Base-by-base conservation (phyloP, 2,797 vertebrate species). In the Emydoidea blandingii region DNA sequence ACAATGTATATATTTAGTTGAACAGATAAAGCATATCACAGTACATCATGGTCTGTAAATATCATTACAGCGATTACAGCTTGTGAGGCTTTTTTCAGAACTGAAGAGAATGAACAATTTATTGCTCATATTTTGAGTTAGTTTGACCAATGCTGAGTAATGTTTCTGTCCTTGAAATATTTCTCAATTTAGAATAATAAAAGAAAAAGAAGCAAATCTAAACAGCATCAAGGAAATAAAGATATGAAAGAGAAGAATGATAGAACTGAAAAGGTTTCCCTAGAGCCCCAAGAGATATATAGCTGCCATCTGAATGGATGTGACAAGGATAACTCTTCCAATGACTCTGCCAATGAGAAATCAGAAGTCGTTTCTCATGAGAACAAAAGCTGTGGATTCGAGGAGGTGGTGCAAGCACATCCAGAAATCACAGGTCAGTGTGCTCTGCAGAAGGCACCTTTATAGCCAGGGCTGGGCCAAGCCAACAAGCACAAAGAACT, bases 121-220 rank as follows among this genome's bases (percentile, higher is more conserved):
- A 78, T n/a, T 95, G 49, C 47, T 90, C 72, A 3, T 88, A 15
- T 87, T 86, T 65, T 83, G 79, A 82, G 21, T 85, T 83, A 85
- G 18, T 53, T n/a, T 19, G 15, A 85, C 53, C 74, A 88, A 6
- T 31, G 80, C 27, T 52, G n/a, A 95, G 44, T 94, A 41, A 62
- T 54, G 12, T 81, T 54, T 84, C 62, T 87, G 29, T 90, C 96
- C 47, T 89, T 37, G 86, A 5, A 2, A 62, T 90, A 80, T 96
- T 87, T 93, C 84, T 96, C 15, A 1, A 53, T 92, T 92, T 94
- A 98, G 98, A 98, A 98, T 52, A 98, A 98, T 3, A 98, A 98
- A 91, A 98, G 98, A 85, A 98, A 98, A 97, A 98, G 98, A 97
- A 98, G 98, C 96, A 98, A 98, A 95, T 98, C 98, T 81, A 98